phyloP scores from a whole-genome alignment of 2,113 vertebrate species.

The Emydocephalus ijimae region DNA sequence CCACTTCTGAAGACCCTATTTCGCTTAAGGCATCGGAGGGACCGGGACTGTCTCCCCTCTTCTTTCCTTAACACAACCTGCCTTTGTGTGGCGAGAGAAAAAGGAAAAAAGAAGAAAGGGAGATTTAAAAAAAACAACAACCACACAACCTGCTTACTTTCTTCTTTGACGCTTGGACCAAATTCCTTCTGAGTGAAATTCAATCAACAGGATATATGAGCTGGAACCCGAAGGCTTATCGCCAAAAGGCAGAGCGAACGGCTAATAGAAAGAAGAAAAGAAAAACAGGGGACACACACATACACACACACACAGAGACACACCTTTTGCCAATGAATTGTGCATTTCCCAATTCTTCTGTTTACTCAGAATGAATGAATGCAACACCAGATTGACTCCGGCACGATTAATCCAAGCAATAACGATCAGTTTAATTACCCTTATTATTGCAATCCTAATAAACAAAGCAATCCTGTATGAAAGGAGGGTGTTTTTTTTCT shows the following conservation, averaged over 20 bases:
- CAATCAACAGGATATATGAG: conserved; percentile 44
- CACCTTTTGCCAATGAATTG: conserved; percentile 47
- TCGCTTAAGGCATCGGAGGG: conserved; percentile 49
- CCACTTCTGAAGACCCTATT: conserved; percentile 45
- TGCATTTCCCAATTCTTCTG: conserved; percentile 52
- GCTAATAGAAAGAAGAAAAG: background rate
- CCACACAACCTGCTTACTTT: conserved; percentile 52
- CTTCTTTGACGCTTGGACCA: conserved; percentile 46
- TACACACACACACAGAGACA: too few species aligned
- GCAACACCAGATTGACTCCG: conserved; percentile 45
- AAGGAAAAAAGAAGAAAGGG: background rate
- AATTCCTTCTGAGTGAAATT: conserved; percentile 56
- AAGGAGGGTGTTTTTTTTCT: too few species aligned
- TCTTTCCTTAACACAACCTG: conserved; percentile 41
- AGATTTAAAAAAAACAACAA: background rate
- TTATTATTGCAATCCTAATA: conserved; percentile 47
- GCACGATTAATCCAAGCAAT: conserved; percentile 44
- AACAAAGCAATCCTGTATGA: conserved; percentile 39
- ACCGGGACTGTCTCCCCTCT: conserved; percentile 23
- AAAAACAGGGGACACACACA: too few species aligned
- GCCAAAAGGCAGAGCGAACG: conserved; percentile 1
- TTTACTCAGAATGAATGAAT: conserved; percentile 47
- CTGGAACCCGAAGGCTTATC: conserved; percentile 56
- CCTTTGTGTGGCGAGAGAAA: conserved; percentile 49
- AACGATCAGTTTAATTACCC: conserved; percentile 47